A percentile compares a stretch with the other conserved stretches of the same genome.
Evolutionary conservation across 2,113 vertebrate species (phyloP).

Genomic region (Gyps fulvus): DNA sequence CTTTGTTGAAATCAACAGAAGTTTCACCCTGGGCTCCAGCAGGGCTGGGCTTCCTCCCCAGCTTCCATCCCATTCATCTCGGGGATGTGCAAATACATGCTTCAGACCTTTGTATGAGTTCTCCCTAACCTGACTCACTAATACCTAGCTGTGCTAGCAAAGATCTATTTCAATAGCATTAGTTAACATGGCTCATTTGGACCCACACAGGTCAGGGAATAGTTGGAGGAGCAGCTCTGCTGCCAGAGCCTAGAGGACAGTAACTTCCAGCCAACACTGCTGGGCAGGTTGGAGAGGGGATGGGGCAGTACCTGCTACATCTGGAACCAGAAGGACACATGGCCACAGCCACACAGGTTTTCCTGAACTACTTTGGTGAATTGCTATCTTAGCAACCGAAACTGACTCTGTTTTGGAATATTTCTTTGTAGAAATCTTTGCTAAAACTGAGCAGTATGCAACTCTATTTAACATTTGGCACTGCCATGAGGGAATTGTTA

Average conservation of each 20-base stretch:
- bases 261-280: not conserved
- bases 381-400: not conserved
- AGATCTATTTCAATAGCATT: not conserved
- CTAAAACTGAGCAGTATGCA: not conserved
- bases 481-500: not conserved
- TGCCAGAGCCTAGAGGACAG: not conserved
- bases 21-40: not conserved
- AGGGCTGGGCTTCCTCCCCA: not conserved
- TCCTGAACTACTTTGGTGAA: not conserved
- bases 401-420: not conserved
- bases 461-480: not conserved
- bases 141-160: not conserved
- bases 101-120: not conserved
- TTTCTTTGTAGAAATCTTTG: not conserved
- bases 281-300: not conserved
- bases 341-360: not conserved
- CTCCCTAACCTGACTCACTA: not conserved
- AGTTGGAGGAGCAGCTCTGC: not conserved
- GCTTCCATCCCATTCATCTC: not conserved
- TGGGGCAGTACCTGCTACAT: too few relatives aligned
- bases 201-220: not conserved
- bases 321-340: not conserved
- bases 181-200: not conserved
- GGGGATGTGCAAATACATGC: not conserved
- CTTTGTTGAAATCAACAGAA: not conserved